phyloP scores from a whole-genome alignment of 37 sponge, comb jelly and placozoan species.

The Axinella damicornis region DNA sequence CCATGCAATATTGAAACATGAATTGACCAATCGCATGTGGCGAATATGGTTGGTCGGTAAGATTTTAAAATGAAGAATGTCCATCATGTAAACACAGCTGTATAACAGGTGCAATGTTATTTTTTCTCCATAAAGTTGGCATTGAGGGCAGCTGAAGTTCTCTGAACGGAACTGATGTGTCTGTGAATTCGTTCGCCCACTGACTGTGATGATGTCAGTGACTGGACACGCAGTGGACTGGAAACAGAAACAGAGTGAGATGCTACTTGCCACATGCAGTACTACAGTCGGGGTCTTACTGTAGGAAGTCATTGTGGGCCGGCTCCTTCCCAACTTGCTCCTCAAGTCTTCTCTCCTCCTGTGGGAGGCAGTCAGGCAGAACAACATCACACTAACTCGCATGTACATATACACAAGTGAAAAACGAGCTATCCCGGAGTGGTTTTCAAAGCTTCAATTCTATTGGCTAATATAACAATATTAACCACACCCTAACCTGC shows the following conservation, averaged over 20 bases:
- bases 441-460: too few species aligned
- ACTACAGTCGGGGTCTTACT: conserved; percentile 24
- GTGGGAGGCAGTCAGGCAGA: too few species aligned
- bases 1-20: too few species aligned
- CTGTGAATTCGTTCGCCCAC: conserved; percentile 83
- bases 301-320: conserved; percentile 1
- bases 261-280: neutral
- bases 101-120: neutral
- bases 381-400: too few species aligned
- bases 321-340: neutral
- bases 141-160: conserved; percentile 75
- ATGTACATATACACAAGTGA: neutral
- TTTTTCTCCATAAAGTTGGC: conserved; percentile 55
- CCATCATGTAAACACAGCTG: too few species aligned
- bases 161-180: conserved; percentile 75
- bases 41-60: too few species aligned
- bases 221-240: conserved; percentile 72
- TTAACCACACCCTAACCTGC: too few species aligned
- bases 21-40: too few species aligned
- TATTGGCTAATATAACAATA: too few species aligned
- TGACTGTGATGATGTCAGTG: conserved; percentile 52
- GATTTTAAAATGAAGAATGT: too few species aligned
- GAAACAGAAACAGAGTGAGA: neutral
- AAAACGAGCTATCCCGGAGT: too few species aligned
- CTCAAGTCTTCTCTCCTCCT: conserved; percentile 1